Evolutionary conservation across 2,888 invertebrate species (phyloP).

Genomic region (Drosophila birchii): DNA sequence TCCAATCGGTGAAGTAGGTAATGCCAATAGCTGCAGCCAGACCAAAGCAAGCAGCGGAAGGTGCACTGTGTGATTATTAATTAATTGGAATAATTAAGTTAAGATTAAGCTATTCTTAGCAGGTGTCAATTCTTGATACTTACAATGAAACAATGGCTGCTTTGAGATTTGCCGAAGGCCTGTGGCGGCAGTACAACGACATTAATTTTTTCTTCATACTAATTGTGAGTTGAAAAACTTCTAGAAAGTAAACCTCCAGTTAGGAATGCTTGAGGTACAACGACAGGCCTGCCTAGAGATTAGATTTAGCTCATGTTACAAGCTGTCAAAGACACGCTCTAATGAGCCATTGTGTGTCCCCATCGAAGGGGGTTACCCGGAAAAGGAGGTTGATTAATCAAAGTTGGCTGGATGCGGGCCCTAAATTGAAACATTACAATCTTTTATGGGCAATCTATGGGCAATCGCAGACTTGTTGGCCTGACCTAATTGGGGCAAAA

Average conservation of each 20-base stretch:
- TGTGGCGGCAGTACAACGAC: slow-evolving; percentile 16
- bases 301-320: slow-evolving; percentile 5
- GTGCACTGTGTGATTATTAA: slow-evolving; percentile 46
- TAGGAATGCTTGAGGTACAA: background rate
- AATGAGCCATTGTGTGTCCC: slow-evolving; percentile 40
- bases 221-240: slow-evolving; percentile 28
- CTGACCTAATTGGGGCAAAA: slow-evolving; percentile 47
- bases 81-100: background rate
- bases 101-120: background rate
- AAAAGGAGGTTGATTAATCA: slow-evolving; percentile 26
- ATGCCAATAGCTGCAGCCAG: slow-evolving; percentile 49
- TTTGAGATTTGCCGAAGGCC: slow-evolving; percentile 34
- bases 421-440: slow-evolving; percentile 70
- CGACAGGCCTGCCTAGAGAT: slow-evolving; percentile 22
- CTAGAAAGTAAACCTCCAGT: background rate
- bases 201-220: slow-evolving; percentile 50
- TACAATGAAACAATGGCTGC: slow-evolving; percentile 54
- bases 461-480: slow-evolving; percentile 33
- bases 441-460: slow-evolving; percentile 50
- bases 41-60: slow-evolving; percentile 56
- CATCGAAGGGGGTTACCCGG: slow-evolving; percentile 6
- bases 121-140: slow-evolving; percentile 38
- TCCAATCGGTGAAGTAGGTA: slow-evolving; percentile 66
- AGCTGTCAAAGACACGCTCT: slow-evolving; percentile 1
- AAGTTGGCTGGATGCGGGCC: slow-evolving; percentile 30